Base-by-base conservation (phyloP, 2,888 invertebrate species). In the Parnassius mnemosyne region DNA sequence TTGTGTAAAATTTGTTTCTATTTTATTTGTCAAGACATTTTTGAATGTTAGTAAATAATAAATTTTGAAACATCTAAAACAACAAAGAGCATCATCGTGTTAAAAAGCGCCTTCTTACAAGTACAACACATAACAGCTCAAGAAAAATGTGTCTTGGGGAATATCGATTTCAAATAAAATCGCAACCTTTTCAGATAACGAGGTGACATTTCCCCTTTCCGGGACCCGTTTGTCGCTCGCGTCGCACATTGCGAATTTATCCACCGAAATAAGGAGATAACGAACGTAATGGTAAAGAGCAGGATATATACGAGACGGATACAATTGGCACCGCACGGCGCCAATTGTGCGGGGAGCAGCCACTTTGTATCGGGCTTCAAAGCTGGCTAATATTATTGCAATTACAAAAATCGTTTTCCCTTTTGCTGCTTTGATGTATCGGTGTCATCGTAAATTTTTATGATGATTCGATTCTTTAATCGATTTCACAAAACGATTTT, bases 91-190 rank as follows among this genome's bases (percentile, higher is more conserved):
- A 16, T 53, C 16, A 16, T 53, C 64, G 42, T 53, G 53, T 66
- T 67, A 69, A 67, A 68, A 25, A 65, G 55, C 68, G 57, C 63
- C 65, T n/a, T 50, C 57, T 67, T 59, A 64, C 65, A 60, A 61
- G 67, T 66, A 69, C 70, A 66, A 69, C 75, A 78, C 76, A 41
- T 34, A 41, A 66, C 75, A 73, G 41, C 75, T 73, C 66, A 65
- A 69, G 64, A 70, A 77, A 78, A 79, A 80, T 77, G 75, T 78
- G 81, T 84, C 82, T 80, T 82, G 83, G 77, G 81, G 87, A 85
- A 88, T 91, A 91, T 91, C 91, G 91, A 91, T 91, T 91, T 90
- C 91, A 88, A 88, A 91, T 91, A 90, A 89, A 89, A 90, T 89
- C 90, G 89, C 90, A 91, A 89, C 91, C 88, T 91, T 91, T 89